These are phyloP conservation scores for Amblyraja radiata DNA, from an alignment of 2,797 vertebrate genomes.

Conservation along the genomic window DNA sequence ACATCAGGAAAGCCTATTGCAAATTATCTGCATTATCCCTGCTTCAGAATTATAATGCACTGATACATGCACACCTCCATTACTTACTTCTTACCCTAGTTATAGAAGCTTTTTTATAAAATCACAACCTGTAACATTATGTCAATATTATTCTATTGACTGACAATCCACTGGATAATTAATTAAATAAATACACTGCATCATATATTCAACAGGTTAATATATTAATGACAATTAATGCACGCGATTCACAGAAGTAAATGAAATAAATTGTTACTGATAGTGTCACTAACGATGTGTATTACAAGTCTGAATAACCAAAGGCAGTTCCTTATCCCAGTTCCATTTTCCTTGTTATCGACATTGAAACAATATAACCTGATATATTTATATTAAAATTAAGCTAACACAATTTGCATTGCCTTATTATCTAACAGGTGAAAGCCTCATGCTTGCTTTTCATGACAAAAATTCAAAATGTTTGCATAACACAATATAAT, in stretches of 20 bases:
- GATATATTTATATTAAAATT: background rate
- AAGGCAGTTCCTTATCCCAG: background rate
- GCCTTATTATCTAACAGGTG: background rate
- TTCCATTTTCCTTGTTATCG: background rate
- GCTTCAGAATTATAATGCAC: background rate
- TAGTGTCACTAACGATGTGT: background rate
- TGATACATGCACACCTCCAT: background rate
- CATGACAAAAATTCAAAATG: background rate
- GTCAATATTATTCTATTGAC: background rate
- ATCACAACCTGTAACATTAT: background rate
- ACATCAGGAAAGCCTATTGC: background rate
- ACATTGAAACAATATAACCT: background rate
- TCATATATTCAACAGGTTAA: background rate
- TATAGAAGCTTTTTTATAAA: background rate
- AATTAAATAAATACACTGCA: constrained; percentile 14
- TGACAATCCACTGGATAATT: background rate
- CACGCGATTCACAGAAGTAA: background rate
- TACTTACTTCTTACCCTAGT: background rate
- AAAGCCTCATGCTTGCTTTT: background rate
- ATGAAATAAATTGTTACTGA: background rate
- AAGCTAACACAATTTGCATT: background rate
- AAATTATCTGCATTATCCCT: background rate
- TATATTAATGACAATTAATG: constrained; percentile 4
- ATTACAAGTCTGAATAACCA: background rate
- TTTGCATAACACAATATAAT: background rate